Percentiles rank a stretch among this genome's conserved stretches.
phyloP scores from a whole-genome alignment of 2,888 invertebrate genomes.

The Tetragnatha montana region DNA sequence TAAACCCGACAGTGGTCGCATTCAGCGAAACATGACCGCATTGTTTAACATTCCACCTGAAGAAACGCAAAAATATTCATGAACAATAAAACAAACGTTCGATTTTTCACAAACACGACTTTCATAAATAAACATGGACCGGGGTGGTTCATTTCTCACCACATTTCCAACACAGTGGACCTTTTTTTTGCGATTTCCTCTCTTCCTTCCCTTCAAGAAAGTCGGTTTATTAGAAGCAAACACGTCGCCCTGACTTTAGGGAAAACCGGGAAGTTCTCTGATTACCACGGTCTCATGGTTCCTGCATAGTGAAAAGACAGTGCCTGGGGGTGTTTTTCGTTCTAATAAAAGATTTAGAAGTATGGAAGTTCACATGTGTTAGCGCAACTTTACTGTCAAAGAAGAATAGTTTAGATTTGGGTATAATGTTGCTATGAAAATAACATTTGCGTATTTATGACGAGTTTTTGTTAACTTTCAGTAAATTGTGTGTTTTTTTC shows the following conservation, averaged over 20 bases:
- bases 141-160: background rate
- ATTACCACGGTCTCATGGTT: background rate
- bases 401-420: too few relatives aligned
- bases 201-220: background rate
- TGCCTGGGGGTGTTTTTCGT: background rate
- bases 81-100: background rate
- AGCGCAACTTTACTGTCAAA: too few relatives aligned
- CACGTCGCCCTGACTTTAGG: background rate
- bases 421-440: too few relatives aligned
- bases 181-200: constrained; percentile 1
- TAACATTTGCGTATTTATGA: too few relatives aligned
- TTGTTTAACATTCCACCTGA: background rate
- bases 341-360: background rate
- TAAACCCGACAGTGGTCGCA: background rate
- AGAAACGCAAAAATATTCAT: background rate
- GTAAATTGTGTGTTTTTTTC: too few relatives aligned
- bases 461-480: too few relatives aligned
- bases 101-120: constrained; percentile 5
- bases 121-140: constrained; percentile 17
- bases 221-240: background rate
- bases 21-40: background rate
- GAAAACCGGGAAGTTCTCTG: background rate
- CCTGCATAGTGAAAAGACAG: background rate
- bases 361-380: too few relatives aligned
- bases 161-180: background rate